phyloP scores from a whole-genome alignment of 2,797 vertebrate species.

The Arctocebus calabarensis region DNA sequence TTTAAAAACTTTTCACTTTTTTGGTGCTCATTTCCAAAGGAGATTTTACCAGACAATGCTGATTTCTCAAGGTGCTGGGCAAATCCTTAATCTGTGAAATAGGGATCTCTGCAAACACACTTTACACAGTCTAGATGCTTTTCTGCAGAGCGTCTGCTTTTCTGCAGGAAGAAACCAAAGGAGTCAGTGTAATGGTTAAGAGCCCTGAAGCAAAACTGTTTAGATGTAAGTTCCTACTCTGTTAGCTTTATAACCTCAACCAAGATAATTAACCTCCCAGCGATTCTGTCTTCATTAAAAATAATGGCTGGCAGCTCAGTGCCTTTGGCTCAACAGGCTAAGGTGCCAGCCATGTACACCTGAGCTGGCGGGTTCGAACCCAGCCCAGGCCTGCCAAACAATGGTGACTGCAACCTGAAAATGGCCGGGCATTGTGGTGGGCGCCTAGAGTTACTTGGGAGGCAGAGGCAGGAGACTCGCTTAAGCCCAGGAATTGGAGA shows the following conservation, averaged over 20 bases:
- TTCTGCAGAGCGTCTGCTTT: no score
- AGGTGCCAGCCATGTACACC: no score
- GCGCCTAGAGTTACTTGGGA: no score
- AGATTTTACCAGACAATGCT: not conserved
- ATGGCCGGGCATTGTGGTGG: no score
- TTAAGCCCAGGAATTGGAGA: no score
- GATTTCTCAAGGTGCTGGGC: not conserved
- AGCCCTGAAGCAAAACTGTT: constrained; percentile 5
- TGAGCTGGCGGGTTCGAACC: no score
- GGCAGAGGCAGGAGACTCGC: no score
- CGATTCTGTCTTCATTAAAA: not conserved
- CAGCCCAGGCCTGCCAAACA: no score
- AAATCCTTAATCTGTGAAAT: not conserved
- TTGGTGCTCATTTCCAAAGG: not conserved
- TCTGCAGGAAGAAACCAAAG: not conserved
- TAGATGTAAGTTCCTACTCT: not conserved
- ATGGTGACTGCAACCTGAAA: no score
- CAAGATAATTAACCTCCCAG: not conserved
- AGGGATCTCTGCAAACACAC: not conserved
- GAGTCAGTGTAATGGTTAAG: not conserved
- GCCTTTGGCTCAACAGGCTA: no score
- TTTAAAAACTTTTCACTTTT: not conserved
- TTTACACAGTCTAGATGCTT: not conserved
- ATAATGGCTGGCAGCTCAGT: no score
- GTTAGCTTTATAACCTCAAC: not conserved